Percentiles rank a stretch among this genome's conserved stretches.
Evolutionary conservation across 2,113 vertebrate species (phyloP).

Genomic region (Ailuropoda melanoleuca): DNA sequence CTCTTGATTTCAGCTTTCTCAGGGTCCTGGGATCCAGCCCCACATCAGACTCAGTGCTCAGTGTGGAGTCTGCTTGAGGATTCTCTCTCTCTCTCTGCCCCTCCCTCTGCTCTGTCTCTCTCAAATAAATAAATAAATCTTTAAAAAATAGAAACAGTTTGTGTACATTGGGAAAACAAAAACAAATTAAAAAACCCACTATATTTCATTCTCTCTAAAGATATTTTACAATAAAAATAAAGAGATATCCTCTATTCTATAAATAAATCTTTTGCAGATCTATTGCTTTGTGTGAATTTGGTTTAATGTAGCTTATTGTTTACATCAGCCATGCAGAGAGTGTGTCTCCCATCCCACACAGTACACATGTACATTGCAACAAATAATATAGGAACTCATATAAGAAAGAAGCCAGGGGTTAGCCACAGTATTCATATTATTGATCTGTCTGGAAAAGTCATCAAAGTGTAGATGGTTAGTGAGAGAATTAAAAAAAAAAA

Average conservation of each 20-base stretch:
- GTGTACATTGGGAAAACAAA: neutral
- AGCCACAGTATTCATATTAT: neutral
- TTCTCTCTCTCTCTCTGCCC: neutral
- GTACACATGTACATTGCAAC: neutral
- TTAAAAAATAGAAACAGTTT: neutral
- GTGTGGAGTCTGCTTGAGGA: neutral
- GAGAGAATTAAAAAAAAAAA: neutral
- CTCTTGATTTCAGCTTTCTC: neutral
- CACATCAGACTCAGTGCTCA: neutral
- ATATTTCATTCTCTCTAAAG: neutral
- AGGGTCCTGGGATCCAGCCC: neutral
- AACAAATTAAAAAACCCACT: neutral
- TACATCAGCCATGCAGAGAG: neutral
- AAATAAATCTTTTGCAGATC: neutral
- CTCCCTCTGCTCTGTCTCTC: neutral
- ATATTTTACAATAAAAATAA: neutral
- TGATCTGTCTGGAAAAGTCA: neutral
- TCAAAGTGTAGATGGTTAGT: neutral
- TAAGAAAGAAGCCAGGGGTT: neutral
- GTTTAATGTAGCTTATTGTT: neutral
- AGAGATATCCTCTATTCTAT: neutral
- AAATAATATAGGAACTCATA: neutral
- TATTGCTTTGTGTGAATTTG: neutral
- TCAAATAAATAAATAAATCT: neutral
- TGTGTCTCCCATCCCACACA: neutral